Conservation (phyloP, 2,797 vertebrate species). For the Protosalanx chinensis region DNA sequence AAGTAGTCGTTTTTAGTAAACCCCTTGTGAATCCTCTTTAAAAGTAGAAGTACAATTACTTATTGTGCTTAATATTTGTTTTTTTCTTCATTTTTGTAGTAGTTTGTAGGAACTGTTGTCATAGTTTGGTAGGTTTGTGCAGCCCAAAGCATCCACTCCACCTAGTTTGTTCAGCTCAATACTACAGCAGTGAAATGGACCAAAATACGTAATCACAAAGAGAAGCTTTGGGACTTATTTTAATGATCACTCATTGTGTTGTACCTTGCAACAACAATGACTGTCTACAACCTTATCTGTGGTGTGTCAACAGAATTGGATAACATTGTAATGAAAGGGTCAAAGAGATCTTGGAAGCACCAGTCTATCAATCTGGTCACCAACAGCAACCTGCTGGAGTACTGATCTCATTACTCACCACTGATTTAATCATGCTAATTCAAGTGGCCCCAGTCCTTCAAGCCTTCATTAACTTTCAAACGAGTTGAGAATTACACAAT, state of each 20-base stretch:
- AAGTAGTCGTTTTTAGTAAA: neutral
- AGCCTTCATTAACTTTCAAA: conserved; percentile 52
- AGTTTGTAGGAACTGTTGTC: neutral
- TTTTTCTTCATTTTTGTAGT: neutral
- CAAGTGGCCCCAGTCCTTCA: conserved; percentile 43
- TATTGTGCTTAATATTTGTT: neutral
- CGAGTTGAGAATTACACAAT: conserved; percentile 34
- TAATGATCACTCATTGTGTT: conserved; percentile 71
- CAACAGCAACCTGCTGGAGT: conserved; percentile 60
- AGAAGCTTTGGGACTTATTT: conserved; percentile 39
- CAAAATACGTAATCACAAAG: conserved; percentile 45
- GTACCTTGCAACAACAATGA: conserved; percentile 60
- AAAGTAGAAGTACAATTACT: neutral
- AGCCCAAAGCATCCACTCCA: conserved; percentile 31
- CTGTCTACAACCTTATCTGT: conserved; percentile 56
- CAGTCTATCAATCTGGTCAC: conserved; percentile 51
- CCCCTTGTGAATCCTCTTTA: neutral
- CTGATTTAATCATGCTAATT: conserved; percentile 74
- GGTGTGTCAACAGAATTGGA: conserved; percentile 42
- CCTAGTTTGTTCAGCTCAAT: neutral
- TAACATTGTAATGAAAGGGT: conserved; percentile 53
- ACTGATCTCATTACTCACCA: conserved; percentile 64
- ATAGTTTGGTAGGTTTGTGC: neutral
- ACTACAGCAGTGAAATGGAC: conserved; percentile 42
- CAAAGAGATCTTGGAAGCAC: conserved; percentile 44